Percentiles rank a stretch among this genome's conserved stretches.
phyloP scores from a whole-genome alignment of 30 jellyfish, hydroid and myxozoan species.

The Phacellophora camtschatica region DNA sequence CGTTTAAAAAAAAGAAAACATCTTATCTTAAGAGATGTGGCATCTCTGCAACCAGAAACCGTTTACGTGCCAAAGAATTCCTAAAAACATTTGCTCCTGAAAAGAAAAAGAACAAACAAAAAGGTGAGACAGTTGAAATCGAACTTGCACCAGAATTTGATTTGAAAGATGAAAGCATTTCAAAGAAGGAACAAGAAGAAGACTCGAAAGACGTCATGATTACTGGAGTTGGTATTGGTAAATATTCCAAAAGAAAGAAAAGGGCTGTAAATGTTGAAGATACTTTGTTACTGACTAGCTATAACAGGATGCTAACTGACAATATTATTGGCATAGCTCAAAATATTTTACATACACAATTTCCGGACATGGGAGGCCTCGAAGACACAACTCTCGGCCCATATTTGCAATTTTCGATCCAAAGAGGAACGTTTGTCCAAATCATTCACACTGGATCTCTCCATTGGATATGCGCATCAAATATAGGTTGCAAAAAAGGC shows the following conservation, averaged over 20 bases:
- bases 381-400: background rate
- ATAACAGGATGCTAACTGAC: background rate
- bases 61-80: background rate
- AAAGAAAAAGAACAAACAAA: background rate
- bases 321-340: background rate
- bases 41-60: background rate
- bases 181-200: background rate
- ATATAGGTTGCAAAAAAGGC: too few species aligned
- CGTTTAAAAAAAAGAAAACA: background rate
- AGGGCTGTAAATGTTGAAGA: background rate
- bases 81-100: background rate
- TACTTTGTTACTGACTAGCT: background rate
- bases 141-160: background rate
- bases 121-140: background rate
- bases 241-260: background rate
- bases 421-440: background rate
- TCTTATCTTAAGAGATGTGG: background rate
- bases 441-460: background rate
- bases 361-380: background rate
- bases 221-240: background rate
- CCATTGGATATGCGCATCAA: background rate
- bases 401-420: background rate
- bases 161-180: background rate
- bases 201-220: background rate
- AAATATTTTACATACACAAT: background rate